phyloP scores from a whole-genome alignment of 2,797 vertebrate genomes.

The Podargus strigoides region DNA sequence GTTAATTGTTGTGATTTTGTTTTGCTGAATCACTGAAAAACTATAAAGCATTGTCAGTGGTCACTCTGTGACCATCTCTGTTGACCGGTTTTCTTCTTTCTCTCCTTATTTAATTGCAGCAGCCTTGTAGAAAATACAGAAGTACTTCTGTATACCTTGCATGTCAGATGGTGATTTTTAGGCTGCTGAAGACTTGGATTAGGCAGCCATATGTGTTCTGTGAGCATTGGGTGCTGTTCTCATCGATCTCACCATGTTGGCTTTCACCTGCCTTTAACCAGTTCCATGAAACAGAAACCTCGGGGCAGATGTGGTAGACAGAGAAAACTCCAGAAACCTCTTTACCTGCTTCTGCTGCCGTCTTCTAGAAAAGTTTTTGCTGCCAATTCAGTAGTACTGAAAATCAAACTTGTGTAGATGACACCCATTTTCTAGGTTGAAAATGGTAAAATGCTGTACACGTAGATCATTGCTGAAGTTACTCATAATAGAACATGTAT shows the following conservation, averaged over 20 bases:
- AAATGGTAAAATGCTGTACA: background rate
- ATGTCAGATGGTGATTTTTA: background rate
- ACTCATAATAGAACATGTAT: background rate
- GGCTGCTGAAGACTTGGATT: background rate
- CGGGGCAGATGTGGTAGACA: background rate
- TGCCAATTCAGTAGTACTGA: background rate
- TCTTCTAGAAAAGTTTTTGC: background rate
- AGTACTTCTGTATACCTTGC: background rate
- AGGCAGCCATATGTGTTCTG: accelerated
- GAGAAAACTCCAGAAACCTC: background rate
- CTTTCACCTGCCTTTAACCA: background rate
- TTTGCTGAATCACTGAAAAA: background rate
- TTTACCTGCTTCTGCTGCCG: background rate
- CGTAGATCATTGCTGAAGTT: background rate
- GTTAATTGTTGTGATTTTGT: background rate
- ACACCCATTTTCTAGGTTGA: background rate
- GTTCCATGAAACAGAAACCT: background rate
- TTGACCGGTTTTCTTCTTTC: background rate
- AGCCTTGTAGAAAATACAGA: background rate
- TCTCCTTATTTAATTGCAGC: background rate
- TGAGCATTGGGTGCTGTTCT: background rate
- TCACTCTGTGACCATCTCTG: background rate
- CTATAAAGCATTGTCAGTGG: no score
- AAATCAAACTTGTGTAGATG: background rate
- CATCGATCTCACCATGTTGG: accelerated